These are phyloP conservation scores for Pterocles gutturalis DNA, from an alignment of 2,113 vertebrate genomes.

Conservation along the genomic window DNA sequence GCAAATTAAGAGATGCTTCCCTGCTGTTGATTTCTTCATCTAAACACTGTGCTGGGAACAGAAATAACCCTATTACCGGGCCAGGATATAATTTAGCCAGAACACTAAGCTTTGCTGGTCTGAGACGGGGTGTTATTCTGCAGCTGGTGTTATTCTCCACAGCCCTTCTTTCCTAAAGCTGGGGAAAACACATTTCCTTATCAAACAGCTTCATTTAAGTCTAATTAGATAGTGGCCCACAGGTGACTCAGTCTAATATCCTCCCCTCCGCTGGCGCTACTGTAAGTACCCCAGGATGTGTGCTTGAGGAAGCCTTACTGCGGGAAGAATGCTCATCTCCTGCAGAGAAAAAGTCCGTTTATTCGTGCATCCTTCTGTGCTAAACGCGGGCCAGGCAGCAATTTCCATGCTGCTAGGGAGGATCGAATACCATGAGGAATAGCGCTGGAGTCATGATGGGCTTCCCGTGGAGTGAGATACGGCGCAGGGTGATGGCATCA, in stretches of 20 bases:
- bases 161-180: slow-evolving; percentile 35
- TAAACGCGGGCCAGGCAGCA: not conserved
- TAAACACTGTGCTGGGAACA: slow-evolving; percentile 64
- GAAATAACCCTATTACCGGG: slow-evolving; percentile 62
- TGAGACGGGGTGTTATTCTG: slow-evolving; percentile 30
- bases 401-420: not conserved
- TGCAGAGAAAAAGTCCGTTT: slow-evolving; percentile 10
- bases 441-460: not conserved
- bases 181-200: slow-evolving; percentile 56
- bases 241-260: slow-evolving; percentile 47
- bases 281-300: slow-evolving; percentile 39
- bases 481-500: not conserved
- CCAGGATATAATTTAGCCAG: slow-evolving; percentile 55
- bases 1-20: slow-evolving; percentile 74
- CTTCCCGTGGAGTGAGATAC: fast-evolving
- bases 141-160: slow-evolving; percentile 53
- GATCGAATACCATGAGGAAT: not conserved
- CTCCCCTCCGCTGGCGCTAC: not conserved
- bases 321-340: not conserved
- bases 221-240: slow-evolving; percentile 71
- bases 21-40: slow-evolving; percentile 63
- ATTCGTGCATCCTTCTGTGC: not conserved
- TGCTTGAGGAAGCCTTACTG: slow-evolving; percentile 47
- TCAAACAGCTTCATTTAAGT: slow-evolving; percentile 68
- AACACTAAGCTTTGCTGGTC: slow-evolving; percentile 62